Base-by-base conservation (phyloP, 2,797 vertebrate species). In the Epinephelus awoara region DNA sequence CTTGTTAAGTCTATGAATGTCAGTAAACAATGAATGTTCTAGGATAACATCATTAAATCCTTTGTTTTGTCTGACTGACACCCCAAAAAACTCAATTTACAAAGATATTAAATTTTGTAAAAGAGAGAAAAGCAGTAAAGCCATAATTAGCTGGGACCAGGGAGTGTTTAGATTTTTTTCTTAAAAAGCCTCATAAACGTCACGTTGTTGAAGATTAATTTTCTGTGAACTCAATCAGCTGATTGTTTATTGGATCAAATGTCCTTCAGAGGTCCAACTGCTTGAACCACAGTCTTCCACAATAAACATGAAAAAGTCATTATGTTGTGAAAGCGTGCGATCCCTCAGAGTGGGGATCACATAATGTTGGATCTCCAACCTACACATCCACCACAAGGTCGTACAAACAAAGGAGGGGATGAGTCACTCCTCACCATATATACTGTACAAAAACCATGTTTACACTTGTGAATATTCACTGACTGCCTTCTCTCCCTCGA, bases 351-450 rank as follows among this genome's bases (percentile, higher is more conserved):
- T 12, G 8, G 0, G 17, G 49, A 38, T 54, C 57, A 34, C 19
- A 23, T 50, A 19, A 34, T 40, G 21, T 23, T 57, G 13, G 13
- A 29, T 44, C 17, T 40, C 1, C 52, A 69, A 12, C 5, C 69
- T 44, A 52, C 64, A 63, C 69, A 64, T 40, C 40, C 0, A 40
- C 19, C 12, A 72, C 11, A 73, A 74, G 25, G 78, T 38, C 2
- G 1, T 0, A 44, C 19, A 40, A 25, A 78, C 17, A 55, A 68
- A 49, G 54, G 21, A 55, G 18, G 25, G 19, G 21, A 8, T 70
- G 74, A 77, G 64, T 77, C 69, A 72, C 12, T 29, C 29, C 10
- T 56, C 50, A 5, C 8, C 34, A 5, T 13, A 42, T 11, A 61
- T 49, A 58, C 40, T 13, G 29, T 5, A 61, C 49, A 58, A 52